phyloP scores from a whole-genome alignment of 2,888 invertebrate genomes.

The Ichneumon xanthorius region DNA sequence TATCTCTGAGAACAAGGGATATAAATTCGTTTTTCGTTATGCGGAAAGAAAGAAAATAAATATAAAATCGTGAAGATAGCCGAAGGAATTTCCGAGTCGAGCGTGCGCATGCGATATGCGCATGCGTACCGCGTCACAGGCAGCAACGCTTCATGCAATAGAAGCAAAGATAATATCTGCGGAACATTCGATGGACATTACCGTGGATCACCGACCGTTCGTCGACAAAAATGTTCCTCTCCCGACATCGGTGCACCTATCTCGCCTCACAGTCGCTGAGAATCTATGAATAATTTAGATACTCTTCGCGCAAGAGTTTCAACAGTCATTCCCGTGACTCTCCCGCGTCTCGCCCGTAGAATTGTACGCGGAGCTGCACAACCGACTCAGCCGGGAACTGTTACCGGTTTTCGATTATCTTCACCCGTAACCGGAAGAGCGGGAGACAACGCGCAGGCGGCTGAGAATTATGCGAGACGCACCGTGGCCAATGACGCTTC shows the following conservation, averaged over 20 bases:
- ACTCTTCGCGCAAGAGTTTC: constrained; percentile 15
- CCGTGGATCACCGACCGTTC: constrained; percentile 34
- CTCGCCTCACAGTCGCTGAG: constrained; percentile 22
- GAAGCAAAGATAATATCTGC: constrained; percentile 43
- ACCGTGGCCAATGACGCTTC: background rate
- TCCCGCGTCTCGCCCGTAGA: background rate
- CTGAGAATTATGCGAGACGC: background rate
- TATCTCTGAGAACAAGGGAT: background rate
- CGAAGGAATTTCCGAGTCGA: background rate
- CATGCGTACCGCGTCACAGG: background rate
- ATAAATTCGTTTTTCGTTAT: background rate
- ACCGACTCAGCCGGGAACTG: background rate
- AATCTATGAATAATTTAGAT: constrained; percentile 56
- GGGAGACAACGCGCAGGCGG: background rate
- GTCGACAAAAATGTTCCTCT: constrained; percentile 36
- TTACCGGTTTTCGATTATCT: constrained; percentile 26
- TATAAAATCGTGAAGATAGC: background rate
- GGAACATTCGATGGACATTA: constrained; percentile 37
- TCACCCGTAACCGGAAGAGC: constrained; percentile 18
- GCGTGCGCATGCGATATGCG: background rate
- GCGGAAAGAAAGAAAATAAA: background rate
- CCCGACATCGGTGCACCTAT: constrained; percentile 1
- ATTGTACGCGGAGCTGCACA: background rate
- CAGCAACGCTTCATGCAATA: background rate
- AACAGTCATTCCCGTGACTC: constrained; percentile 18